Conservation (phyloP, 1,140 invertebrate genomes). For the Meteorus sp. region DNA sequence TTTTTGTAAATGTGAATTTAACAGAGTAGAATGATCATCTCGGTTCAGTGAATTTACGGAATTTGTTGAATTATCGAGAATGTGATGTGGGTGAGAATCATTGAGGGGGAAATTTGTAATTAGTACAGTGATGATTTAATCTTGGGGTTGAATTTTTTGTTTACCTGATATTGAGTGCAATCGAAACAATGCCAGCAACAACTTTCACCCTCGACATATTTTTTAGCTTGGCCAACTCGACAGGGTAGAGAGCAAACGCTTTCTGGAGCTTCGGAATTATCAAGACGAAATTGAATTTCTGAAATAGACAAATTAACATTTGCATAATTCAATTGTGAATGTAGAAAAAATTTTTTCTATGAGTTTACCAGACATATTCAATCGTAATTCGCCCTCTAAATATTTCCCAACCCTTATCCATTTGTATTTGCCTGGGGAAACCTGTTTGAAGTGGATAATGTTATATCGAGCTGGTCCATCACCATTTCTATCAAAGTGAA, state of each 20-base stretch:
- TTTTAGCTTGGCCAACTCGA: conserved; percentile 83
- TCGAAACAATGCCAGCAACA: conserved; percentile 97
- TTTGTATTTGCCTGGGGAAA: conserved; percentile 69
- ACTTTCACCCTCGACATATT: conserved; percentile 86
- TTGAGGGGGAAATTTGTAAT: no score
- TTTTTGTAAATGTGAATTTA: no score
- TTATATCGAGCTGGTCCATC: conserved; percentile 94
- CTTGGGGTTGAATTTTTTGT: conserved; percentile 26
- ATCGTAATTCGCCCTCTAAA: conserved; percentile 73
- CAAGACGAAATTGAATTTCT: conserved; percentile 82
- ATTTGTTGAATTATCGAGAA: no score
- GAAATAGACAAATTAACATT: conserved; percentile 23
- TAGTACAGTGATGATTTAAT: not conserved
- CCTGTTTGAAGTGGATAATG: conserved; percentile 92
- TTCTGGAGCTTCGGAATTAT: conserved; percentile 74
- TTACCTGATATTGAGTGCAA: conserved; percentile 88
- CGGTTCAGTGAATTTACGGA: no score
- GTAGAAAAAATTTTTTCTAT: not conserved
- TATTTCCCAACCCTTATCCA: conserved; percentile 89
- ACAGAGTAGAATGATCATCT: no score
- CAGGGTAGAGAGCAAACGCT: conserved; percentile 90
- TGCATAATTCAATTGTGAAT: conserved; percentile 10
- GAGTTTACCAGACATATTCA: conserved; percentile 76
- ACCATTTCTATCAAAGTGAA: conserved; percentile 85
- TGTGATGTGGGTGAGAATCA: no score